Base-by-base conservation (phyloP, 1,140 invertebrate species). In the Cylas formicarius region DNA sequence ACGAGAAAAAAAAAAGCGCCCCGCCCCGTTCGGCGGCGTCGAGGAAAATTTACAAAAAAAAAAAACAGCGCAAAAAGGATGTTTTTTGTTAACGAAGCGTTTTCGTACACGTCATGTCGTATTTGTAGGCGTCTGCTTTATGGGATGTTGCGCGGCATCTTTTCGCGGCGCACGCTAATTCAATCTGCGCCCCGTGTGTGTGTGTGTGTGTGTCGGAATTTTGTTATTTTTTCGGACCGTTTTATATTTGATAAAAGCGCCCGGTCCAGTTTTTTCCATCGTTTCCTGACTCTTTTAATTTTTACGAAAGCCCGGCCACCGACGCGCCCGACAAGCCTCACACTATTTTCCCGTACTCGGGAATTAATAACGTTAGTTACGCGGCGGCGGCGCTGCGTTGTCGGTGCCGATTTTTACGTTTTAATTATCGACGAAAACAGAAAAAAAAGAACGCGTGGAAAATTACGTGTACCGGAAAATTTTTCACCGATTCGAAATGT, bases 241-340 rank as follows among this genome's bases (percentile, higher is more conserved):
- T 44, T 44, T 37, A 44, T 44, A 44, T 44, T 44, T 44, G 43
- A 44, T 44, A 44, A 44, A 44, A 44, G 32, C n/a, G n/a, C 34
- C 23, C 23, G 43, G 34, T 37, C 43, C 33, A 44, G 26, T 44
- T 44, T 23, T 44, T 44, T 44, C 38, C 32, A 29, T 37, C 24
- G 29, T 44, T 26, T 23, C 29, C 9, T 36, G n/a, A 7, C 14
- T 36, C n/a, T 36, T 36, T 36, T 36, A 7, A n/a, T 38, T 13
- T 38, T 13, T 13, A 14, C 18, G 31, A 14, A 18, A 19, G 23
- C 43, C 38, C 34, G 34, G 20, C 26, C 38, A 44, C 36, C 38
- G 36, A 37, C 26, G 34, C 34, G 16, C 37, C 11, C 32, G 33
- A 44, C 43, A 35, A n/a, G n/a, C n/a, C n/a, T n/a, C n/a, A n/a